Percentiles rank a stretch among this genome's conserved stretches.
Conservation (phyloP, 2,888 invertebrate genomes). For the Ceraclea dissimilis region DNA sequence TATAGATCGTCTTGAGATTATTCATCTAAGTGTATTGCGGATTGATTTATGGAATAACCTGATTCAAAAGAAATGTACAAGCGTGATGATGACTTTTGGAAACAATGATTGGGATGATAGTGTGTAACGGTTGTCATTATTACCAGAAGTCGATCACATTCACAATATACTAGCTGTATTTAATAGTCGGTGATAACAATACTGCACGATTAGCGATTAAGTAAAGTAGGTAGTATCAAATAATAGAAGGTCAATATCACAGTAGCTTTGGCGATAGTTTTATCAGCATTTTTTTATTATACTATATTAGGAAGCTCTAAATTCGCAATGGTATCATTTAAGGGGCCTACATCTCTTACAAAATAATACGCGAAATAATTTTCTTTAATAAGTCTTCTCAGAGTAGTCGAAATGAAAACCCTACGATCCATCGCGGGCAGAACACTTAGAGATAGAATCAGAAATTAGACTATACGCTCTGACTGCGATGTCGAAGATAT, state of each 20-base stretch:
- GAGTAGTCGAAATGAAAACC: too few species aligned
- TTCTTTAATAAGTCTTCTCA: too few species aligned
- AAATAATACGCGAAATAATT: too few species aligned
- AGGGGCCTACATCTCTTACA: too few species aligned
- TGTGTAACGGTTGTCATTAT: not conserved
- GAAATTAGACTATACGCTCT: too few species aligned
- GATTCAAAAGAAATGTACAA: not conserved
- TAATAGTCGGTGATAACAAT: not conserved
- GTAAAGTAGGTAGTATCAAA: not conserved
- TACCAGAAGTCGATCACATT: not conserved
- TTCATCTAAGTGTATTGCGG: not conserved
- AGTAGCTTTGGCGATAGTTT: not conserved
- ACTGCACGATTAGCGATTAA: not conserved
- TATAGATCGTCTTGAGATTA: not conserved
- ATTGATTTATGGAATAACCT: not conserved
- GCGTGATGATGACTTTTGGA: conserved; percentile 1
- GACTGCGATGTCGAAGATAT: too few species aligned
- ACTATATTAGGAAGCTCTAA: too few species aligned
- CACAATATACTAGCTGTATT: not conserved
- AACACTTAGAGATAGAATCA: too few species aligned
- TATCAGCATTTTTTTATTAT: too few species aligned
- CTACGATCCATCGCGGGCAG: too few species aligned
- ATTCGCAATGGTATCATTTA: too few species aligned
- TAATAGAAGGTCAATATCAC: not conserved
- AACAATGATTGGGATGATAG: not conserved